Percentiles rank a stretch among this genome's conserved stretches.
These are phyloP conservation scores for Strigops habroptila DNA, from an alignment of 2,113 vertebrate species.

Conservation along the genomic window DNA sequence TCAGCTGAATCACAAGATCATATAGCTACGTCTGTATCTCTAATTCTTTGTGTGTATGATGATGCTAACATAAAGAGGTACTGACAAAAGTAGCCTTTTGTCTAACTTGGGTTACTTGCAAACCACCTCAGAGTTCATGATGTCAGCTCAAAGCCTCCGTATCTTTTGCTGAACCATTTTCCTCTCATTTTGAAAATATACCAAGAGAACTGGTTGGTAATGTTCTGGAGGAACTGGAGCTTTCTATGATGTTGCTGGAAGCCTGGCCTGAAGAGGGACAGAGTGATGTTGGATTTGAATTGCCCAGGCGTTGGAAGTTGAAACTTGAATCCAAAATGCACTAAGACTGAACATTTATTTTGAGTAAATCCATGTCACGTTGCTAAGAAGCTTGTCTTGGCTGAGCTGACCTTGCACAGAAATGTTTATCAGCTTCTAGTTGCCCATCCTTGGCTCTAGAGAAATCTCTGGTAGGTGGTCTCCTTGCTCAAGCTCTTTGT, in stretches of 20 bases:
- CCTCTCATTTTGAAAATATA: conserved; percentile 66
- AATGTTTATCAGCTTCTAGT: not conserved
- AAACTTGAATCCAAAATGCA: not conserved
- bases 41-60: not conserved
- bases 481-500: not conserved
- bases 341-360: not conserved
- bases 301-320: conserved; percentile 63
- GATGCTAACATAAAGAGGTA: not conserved
- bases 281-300: conserved; percentile 28
- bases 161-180: conserved; percentile 64
- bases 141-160: conserved; percentile 57
- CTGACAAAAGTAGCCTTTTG: not conserved
- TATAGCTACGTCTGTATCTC: not conserved
- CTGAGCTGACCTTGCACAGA: not conserved
- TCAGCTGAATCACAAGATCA: not conserved
- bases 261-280: conserved; percentile 65
- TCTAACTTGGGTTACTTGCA: conserved; percentile 55
- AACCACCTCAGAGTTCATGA: conserved; percentile 14
- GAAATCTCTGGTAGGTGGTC: too few relatives aligned
- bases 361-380: not conserved
- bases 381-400: not conserved
- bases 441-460: not conserved
- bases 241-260: conserved; percentile 58
- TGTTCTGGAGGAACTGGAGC: conserved; percentile 59
- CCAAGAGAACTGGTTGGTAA: conserved; percentile 56